Evolutionary conservation across 2,113 vertebrate species (phyloP), one percentile per base, ranked within the genome.

Genomic region (Proteles cristata): DNA sequence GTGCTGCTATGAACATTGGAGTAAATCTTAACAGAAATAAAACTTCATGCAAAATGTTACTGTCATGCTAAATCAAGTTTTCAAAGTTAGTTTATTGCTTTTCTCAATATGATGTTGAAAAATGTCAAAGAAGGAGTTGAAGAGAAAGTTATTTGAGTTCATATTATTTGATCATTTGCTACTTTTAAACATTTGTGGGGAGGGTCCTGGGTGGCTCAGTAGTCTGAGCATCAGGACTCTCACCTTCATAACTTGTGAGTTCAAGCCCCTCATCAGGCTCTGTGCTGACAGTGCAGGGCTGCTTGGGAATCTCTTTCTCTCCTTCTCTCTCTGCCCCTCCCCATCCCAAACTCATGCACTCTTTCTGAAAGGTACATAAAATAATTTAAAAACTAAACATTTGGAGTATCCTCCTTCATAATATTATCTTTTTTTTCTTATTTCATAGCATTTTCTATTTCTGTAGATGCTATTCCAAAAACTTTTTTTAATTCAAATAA

Each of bases 1-100:
- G 39, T 39, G 39, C 39, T 39, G 39, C 39, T 39, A 39, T 39
- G 39, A 39, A 39, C 39, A 39, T 39, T 39, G 39, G 39, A 39
- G 39, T 39, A 39, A 39, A 39, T 39, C 39, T 39, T 39, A 68
- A 23, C 31, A 91, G 39, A 97, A 69, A 80, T 74, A 35, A 76
- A 48, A 48, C 50, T 88, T 93, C 65, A 48, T 68, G 21, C 2
- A 79, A 77, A 97, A 86, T 95, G 2, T 82, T 88, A 58, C 43
- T 28, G 12, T 91, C 58, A 63, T 25, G 76, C 11, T 85, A 94
- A 94, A 55, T 81, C 21, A 74, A 85, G 25, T 84, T 88, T 55
- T 76, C 33, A 66, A 74, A 87, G 65, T 86, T 85, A 48, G 11
- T 74, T 86, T 91, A 83, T 79, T 86, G 6, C 76, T 87, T 96